Evolutionary conservation across 2,888 invertebrate genomes (phyloP).

Genomic region (Agrochola lota): DNA sequence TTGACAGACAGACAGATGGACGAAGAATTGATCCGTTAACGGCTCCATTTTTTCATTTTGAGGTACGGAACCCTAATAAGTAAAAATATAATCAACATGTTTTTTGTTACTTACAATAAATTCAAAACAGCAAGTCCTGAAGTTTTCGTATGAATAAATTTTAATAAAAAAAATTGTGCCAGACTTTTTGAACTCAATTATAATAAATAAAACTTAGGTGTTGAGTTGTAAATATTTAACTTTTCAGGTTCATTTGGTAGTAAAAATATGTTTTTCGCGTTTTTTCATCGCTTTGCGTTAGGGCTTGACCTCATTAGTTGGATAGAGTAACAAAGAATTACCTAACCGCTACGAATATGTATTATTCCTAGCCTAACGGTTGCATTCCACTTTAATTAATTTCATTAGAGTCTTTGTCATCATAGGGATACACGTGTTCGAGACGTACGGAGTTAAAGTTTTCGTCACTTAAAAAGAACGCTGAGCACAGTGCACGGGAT

Average conservation of each 20-base stretch:
- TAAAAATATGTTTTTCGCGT: not conserved
- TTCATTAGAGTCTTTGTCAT: no score
- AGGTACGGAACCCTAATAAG: not conserved
- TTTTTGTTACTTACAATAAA: slow-evolving; percentile 13
- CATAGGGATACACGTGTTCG: no score
- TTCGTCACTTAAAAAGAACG: no score
- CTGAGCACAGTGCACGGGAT: no score
- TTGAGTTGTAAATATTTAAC: slow-evolving; percentile 35
- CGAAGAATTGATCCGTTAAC: no score
- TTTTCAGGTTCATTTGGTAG: slow-evolving; percentile 14
- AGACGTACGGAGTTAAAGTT: no score
- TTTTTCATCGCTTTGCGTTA: not conserved
- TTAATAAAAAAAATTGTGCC: slow-evolving; percentile 26
- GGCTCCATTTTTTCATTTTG: no score
- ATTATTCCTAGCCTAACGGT: no score
- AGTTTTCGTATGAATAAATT: slow-evolving; percentile 52
- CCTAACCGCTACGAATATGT: no score
- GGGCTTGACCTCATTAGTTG: not conserved
- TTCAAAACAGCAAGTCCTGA: slow-evolving; percentile 33
- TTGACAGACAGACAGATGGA: no score
- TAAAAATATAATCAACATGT: slow-evolving; percentile 9
- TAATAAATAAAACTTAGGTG: slow-evolving; percentile 41
- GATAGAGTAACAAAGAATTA: no score
- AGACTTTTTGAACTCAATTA: slow-evolving; percentile 45
- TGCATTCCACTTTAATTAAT: no score